Evolutionary conservation across 2,797 vertebrate genomes (phyloP), one percentile per base, ranked within the genome.

Genomic region (Naso thynnoides): DNA sequence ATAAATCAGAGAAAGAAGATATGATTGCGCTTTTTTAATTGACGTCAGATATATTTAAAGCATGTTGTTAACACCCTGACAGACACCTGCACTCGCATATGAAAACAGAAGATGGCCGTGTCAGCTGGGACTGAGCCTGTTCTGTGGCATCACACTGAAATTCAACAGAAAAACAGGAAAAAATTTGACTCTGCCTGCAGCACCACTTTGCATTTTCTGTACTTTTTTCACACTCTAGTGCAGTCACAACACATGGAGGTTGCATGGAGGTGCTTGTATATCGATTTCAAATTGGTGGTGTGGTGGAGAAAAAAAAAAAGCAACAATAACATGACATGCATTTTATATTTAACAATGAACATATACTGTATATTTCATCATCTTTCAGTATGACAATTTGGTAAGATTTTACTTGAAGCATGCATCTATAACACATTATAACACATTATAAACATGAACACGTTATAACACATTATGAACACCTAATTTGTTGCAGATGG

Each of bases 161-260:
- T 55, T 36, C 15, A 23, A 26, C 33, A 36, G 54, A 6, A 26
- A 38, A 21, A 3, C 0, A 2, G 21, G 54, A 49, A 45, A 53
- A 27, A 8, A 33, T 7, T 13, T 9, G 47, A 3, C 27, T 42
- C n/a, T 21, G 27, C 16, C 26, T 48, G 33, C 53, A 41, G 9
- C 14, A 6, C 31, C 42, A 71, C 21, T 79, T 65, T 74, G 38
- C 24, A 42, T 42, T 16, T 50, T 27, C 13, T 29, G 45, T 33
- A 15, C 23, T 36, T 69, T 27, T 36, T 24, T 50, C 21, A 53
- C 27, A 47, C 55, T 79, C 56, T 14, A 13, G 15, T 9, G 27
- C 9, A 48, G 50, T 49, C 56, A 72, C 76, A 53, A 41, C 64
- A 56, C n/a, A 31, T 15, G 18, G 6, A 74, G n/a, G n/a, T n/a